Base-by-base conservation (phyloP, 2,888 invertebrate genomes). In the Dione vanillae region DNA sequence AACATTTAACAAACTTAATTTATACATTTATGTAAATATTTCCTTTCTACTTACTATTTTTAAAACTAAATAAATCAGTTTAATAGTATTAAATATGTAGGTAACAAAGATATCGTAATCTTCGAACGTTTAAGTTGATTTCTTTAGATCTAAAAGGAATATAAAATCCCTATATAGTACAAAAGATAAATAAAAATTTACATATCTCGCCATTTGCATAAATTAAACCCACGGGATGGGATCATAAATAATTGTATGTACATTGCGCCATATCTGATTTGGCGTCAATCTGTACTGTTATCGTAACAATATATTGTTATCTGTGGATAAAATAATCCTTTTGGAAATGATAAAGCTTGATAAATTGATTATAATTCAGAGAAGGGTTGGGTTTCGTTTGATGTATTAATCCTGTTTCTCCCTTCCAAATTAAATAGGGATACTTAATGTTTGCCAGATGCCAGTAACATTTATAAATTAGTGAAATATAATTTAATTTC, bases 201-300 rank as follows among this genome's bases (percentile, higher is more conserved):
- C 69, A 74, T 73, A 73, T 70, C 65, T 37, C 43, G 59, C 65
- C 51, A 71, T 74, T 74, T 62, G 47, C 65, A 74, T 74, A 72
- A 52, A 71, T 70, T 70, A 65, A 71, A 10, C 59, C 69, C 69
- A 71, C 62, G 59, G 65, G 69, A 71, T 74, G 52, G 71, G 47
- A 69, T 56, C 70, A 67, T 67, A 74, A 67, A 70, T 47, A 51
- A 69, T 69, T 67, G 52, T 70, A 67, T 52, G 58, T 65, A 70
- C 69, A 65, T 67, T 61, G 65, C 16, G n/a, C 27, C 45, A 61
- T 75, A 75, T 75, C 75, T 51, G 74, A 74, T 75, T 64, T 59
- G 41, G 65, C 61, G 72, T 75, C 75, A 72, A 58, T 75, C 70
- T 64, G 49, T 65, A 47, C 40, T 11, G 61, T 51, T 67, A 59